A percentile compares a stretch with the other conserved stretches of the same genome.
These are phyloP conservation scores for Cryptoblepharus egeriae DNA, from an alignment of 2,797 vertebrate species.

Conservation along the genomic window DNA sequence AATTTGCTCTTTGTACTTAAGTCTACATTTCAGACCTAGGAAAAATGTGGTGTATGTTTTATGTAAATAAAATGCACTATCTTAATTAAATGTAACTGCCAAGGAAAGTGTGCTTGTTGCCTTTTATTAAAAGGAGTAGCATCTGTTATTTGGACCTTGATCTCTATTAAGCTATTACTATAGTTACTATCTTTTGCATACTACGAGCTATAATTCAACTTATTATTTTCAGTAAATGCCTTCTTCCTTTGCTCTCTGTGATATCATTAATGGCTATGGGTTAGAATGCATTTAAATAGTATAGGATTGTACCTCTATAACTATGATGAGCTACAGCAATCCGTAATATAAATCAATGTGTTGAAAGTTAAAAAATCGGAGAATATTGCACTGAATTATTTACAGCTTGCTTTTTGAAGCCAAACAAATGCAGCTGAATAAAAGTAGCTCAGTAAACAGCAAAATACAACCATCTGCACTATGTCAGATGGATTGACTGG, in stretches of 20 bases:
- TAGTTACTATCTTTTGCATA: conserved; percentile 28
- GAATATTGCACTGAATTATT: background rate
- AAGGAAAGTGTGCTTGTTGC: conserved; percentile 59
- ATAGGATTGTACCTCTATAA: background rate
- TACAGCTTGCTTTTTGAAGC: background rate
- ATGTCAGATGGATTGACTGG: background rate
- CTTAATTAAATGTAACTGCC: conserved; percentile 78
- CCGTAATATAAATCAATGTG: too few relatives aligned
- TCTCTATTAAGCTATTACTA: conserved; percentile 57
- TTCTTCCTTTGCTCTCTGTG: background rate
- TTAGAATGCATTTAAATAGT: background rate
- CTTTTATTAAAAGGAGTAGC: conserved; percentile 32
- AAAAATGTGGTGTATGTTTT: conserved; percentile 73
- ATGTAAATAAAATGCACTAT: conserved; percentile 78
- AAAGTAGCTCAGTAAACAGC: background rate
- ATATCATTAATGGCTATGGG: background rate
- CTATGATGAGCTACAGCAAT: background rate
- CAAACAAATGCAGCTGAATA: background rate
- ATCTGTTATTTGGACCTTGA: conserved; percentile 54
- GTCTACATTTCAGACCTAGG: conserved; percentile 77
- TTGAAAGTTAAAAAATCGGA: background rate
- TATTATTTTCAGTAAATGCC: background rate
- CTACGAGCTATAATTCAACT: background rate
- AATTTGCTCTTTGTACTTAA: conserved; percentile 74
- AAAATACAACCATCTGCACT: too few relatives aligned